Base-by-base conservation (phyloP, 1,140 invertebrate genomes). In the Phocides pigmalion region DNA sequence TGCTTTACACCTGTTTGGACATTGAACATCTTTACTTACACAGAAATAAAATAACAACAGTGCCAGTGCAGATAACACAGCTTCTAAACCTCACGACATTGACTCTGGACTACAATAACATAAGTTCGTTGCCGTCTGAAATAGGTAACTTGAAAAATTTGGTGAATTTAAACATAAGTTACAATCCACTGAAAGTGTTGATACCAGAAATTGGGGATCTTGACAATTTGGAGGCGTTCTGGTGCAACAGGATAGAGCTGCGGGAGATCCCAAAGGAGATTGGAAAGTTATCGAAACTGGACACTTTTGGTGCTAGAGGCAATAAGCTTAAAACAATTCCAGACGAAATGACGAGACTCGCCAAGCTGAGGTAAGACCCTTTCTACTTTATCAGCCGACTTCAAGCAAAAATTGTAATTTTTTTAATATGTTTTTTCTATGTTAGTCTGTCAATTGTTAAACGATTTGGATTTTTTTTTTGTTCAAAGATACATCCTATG, bases 81-180 rank as follows among this genome's bases (percentile, higher is more conserved):
- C 66, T 92, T n/a, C 59, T 77, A 28, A 90, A 90, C 47, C 66
- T 92, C 11, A 91, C 89, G 28, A 93, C 92, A 5, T 76, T 94
- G 39, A 93, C 93, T 6, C 68, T 94, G 73, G 93, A 94, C 72
- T 94, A 95, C 69, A 94, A 94, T 62, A 95, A 95, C 62, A 90
- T 98, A 41, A 94, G 93, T 72, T 93, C 94, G 25, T 93, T 94
- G 73, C 93, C 94, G 5, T 61, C 82, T n/a, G 92, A 92, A 70
- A 91, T 95, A 49, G 93, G 92, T 19, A 83, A 93, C 44, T 87
- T 95, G 64, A 92, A 93, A 64, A 93, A 94, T 76, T 90, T 98
- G 19, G 92, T 96, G 62, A 96, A 94, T 68, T 91, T 98, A 42
- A 97, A 98, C 82, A 87, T 98, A 42, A 97, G 96, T 66, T 94